A percentile compares a stretch with the other conserved stretches of the same genome.
Evolutionary conservation across 2,888 invertebrate species (phyloP).

Genomic region (Bibio marci): DNA sequence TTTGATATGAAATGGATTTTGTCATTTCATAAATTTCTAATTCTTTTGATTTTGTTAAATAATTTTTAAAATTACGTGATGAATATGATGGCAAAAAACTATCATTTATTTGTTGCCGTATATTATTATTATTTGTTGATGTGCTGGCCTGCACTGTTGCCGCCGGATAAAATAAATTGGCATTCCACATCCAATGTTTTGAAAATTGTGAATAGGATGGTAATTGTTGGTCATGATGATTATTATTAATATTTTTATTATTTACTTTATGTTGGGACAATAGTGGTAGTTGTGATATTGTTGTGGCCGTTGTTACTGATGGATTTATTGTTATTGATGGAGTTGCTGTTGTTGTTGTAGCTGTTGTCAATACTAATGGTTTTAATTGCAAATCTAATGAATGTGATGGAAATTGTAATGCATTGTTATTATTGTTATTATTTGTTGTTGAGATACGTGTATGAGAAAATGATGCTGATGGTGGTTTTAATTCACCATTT

Average conservation of each 20-base stretch:
- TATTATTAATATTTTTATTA: constrained; percentile 2
- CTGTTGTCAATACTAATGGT: constrained; percentile 15
- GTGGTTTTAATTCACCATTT: too few species aligned
- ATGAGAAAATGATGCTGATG: too few species aligned
- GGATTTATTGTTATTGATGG: background rate
- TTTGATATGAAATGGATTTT: constrained; percentile 1
- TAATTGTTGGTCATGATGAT: constrained; percentile 11
- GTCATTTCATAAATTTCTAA: constrained; percentile 10
- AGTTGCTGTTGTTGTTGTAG: constrained; percentile 6
- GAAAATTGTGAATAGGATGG: constrained; percentile 13
- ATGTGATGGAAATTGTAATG: too few species aligned
- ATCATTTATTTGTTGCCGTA: constrained; percentile 14
- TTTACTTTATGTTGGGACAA: too few species aligned
- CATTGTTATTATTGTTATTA: too few species aligned
- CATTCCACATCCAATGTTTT: constrained; percentile 31
- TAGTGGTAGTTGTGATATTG: background rate
- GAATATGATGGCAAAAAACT: constrained; percentile 14
- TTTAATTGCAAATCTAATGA: constrained; percentile 18
- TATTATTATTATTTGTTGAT: too few species aligned
- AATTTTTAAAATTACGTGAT: constrained; percentile 13
- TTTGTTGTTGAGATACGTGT: too few species aligned
- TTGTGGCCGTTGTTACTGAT: constrained; percentile 2
- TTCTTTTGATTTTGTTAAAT: constrained; percentile 5
- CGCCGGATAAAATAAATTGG: constrained; percentile 25
- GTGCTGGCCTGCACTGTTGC: background rate